Base-by-base conservation (phyloP, 2,797 vertebrate genomes). In the Glossophaga mutica region DNA sequence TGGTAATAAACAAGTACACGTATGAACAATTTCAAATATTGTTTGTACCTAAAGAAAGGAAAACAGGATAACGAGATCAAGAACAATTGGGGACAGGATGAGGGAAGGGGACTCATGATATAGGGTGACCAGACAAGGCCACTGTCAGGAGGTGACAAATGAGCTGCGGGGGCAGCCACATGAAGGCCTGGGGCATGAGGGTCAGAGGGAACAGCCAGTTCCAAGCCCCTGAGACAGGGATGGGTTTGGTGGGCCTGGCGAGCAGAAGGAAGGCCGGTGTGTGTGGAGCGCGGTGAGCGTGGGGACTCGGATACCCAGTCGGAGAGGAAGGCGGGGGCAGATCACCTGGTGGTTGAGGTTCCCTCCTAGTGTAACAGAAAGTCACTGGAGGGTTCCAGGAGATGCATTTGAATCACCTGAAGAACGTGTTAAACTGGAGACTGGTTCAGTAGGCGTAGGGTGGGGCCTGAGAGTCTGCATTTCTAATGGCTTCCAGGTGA, bases 271-370 rank as follows among this genome's bases (percentile, higher is more conserved):
- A 83, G 37, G 19, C 37, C 59, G 14, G n/a, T 6, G 39, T 39
- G 15, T 34, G n/a, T 34, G 34, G 37, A 29, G 0, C 14, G 1
- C 1, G 8, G 55, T 1, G 24, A 86, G 11, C 0, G 0, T 18
- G 21, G 73, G n/a, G 16, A 9, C 71, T 55, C 16, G 15, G 21
- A 6, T 73, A 39, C 0, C 1, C 11, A 24, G 14, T 32, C 8
- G 4, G 14, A 74, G 22, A 87, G 34, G 34, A 59, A 68, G 42
- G 16, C 0, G 3, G 42, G 68, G 26, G 16, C 22, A 73, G 10
- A 6, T 82, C 34, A 2, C 19, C 48, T 59, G 42, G 34, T 46
- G 22, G 59, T 39, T 34, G 85, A 21, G 83, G 5, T 37, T 70
- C 50, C 34, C 50, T 59, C 18, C 48, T 9, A 9, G 16, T 22